A percentile compares a stretch with the other conserved stretches of the same genome.
Evolutionary conservation across 2,113 vertebrate genomes (phyloP).

Genomic region (Globicephala melas): DNA sequence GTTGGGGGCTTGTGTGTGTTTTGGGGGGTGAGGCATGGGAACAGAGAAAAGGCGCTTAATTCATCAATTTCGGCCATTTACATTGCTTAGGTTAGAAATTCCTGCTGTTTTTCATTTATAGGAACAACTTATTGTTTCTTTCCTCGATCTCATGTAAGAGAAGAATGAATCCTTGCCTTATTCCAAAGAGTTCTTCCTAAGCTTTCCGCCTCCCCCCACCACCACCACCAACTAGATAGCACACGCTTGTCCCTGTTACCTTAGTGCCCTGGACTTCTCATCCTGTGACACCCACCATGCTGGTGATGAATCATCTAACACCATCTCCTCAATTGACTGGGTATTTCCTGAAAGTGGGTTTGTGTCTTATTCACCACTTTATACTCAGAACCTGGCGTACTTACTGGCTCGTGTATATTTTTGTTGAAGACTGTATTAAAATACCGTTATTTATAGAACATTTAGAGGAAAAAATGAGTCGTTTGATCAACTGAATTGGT

Average conservation of each 20-base stretch:
- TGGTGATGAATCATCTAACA: not conserved
- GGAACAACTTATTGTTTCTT: not conserved
- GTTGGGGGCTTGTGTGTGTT: not conserved
- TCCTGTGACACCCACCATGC: not conserved
- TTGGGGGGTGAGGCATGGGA: not conserved
- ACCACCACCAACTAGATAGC: too few species aligned
- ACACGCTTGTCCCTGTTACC: not conserved
- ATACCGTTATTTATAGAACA: not conserved
- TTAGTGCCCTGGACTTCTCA: not conserved
- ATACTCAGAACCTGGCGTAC: not conserved
- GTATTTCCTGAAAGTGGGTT: not conserved
- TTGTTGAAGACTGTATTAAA: not conserved
- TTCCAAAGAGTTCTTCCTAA: not conserved
- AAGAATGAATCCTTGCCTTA: not conserved
- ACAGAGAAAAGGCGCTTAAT: not conserved
- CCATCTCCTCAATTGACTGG: not conserved
- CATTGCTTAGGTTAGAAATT: not conserved
- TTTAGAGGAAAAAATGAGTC: not conserved
- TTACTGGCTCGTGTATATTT: not conserved
- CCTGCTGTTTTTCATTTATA: not conserved
- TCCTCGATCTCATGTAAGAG: not conserved
- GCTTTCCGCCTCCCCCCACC: too few species aligned
- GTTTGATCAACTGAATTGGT: not conserved
- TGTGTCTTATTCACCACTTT: not conserved
- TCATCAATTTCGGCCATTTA: not conserved